Evolutionary conservation across 2,888 invertebrate species (phyloP).

Genomic region (Cartodere bifasciata): DNA sequence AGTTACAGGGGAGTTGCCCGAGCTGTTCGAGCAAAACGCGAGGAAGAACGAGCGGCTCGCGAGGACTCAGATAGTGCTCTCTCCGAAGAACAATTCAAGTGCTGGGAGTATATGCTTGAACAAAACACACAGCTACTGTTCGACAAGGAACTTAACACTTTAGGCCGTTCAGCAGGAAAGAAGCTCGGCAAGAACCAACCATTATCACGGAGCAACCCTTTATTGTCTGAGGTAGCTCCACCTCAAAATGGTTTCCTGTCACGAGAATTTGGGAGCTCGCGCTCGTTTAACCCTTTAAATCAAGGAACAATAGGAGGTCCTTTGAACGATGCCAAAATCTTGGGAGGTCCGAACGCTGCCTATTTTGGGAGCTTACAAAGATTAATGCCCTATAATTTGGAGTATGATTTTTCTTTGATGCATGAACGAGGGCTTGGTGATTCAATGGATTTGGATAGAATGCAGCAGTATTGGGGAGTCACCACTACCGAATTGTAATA

Average conservation of each 20-base stretch:
- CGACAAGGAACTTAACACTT: constrained; percentile 74
- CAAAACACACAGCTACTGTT: constrained; percentile 81
- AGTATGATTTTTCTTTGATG: constrained; percentile 73
- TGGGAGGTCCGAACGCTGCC: constrained; percentile 73
- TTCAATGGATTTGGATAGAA: constrained; percentile 69
- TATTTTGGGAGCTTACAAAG: constrained; percentile 78
- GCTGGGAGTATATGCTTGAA: constrained; percentile 89
- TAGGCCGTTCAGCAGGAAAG: constrained; percentile 49
- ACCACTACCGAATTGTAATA: constrained; percentile 73
- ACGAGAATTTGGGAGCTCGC: constrained; percentile 67
- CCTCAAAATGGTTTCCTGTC: constrained; percentile 45
- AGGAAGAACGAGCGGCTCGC: constrained; percentile 41
- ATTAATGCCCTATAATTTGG: constrained; percentile 71
- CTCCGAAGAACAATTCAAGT: constrained; percentile 79
- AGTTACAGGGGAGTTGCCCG: constrained; percentile 49
- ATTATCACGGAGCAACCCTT: constrained; percentile 60
- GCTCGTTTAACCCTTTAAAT: constrained; percentile 61
- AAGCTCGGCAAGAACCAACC: constrained; percentile 42
- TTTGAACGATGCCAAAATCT: constrained; percentile 43
- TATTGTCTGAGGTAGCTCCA: constrained; percentile 40
- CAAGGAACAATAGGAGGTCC: too few species aligned
- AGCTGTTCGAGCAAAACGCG: constrained; percentile 49
- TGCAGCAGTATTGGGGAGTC: constrained; percentile 87
- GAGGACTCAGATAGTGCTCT: constrained; percentile 46
- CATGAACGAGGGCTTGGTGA: constrained; percentile 64